Conservation (phyloP, 2,888 invertebrate species). For the Meganola albula region DNA sequence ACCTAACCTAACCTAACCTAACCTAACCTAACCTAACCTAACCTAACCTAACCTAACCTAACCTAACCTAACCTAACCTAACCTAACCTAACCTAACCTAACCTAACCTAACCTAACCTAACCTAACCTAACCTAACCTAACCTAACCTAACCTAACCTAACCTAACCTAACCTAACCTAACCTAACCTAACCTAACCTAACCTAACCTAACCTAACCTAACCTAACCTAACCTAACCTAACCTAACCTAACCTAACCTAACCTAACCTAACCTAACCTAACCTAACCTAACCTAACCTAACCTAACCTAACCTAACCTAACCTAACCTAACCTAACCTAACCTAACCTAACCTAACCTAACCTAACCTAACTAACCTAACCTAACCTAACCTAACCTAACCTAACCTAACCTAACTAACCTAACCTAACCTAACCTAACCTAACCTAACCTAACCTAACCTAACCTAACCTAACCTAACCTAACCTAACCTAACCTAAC, state of each 20-base stretch:
- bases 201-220: slow-evolving; percentile 17
- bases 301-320: slow-evolving; percentile 19
- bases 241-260: slow-evolving; percentile 14
- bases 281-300: slow-evolving; percentile 20
- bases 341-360: slow-evolving; percentile 19
- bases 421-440: slow-evolving; percentile 26
- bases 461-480: slow-evolving; percentile 11
- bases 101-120: neutral
- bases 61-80: no score
- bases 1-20: no score
- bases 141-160: slow-evolving; percentile 14
- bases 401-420: slow-evolving; percentile 29
- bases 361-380: slow-evolving; percentile 22
- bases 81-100: no score
- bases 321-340: slow-evolving; percentile 18
- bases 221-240: slow-evolving; percentile 18
- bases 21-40: no score
- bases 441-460: slow-evolving; percentile 12
- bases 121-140: slow-evolving; percentile 1
- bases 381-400: slow-evolving; percentile 27
- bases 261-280: slow-evolving; percentile 15
- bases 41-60: no score
- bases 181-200: slow-evolving; percentile 16
- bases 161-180: slow-evolving; percentile 17
- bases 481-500: slow-evolving; percentile 9